A percentile compares a stretch with the other conserved stretches of the same genome.
phyloP scores from a whole-genome alignment of 1,140 invertebrate species.

The Lysiphlebus fabarum region DNA sequence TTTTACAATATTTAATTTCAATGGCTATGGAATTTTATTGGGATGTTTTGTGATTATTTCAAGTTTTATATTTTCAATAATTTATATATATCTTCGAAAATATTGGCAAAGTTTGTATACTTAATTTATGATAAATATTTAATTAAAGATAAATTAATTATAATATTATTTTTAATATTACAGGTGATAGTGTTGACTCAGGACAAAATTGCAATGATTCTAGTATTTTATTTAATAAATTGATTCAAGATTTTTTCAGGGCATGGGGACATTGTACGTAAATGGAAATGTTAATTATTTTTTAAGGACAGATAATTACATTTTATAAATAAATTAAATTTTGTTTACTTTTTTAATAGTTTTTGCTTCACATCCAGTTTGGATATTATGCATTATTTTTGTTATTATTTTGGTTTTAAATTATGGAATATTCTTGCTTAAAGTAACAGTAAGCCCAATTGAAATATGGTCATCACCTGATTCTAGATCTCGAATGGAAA shows the following conservation, averaged over 20 bases:
- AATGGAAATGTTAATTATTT: not conserved
- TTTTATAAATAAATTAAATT: slow-evolving; percentile 3
- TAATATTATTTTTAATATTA: slow-evolving; percentile 18
- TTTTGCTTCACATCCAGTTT: slow-evolving; percentile 63
- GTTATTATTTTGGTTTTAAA: slow-evolving; percentile 60
- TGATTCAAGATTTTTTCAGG: slow-evolving; percentile 56
- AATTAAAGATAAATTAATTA: too few species aligned
- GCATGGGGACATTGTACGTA: slow-evolving; percentile 53
- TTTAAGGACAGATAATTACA: slow-evolving; percentile 5
- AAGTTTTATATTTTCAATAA: too few species aligned
- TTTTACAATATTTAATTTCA: slow-evolving; percentile 31
- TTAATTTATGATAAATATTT: too few species aligned
- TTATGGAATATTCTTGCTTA: slow-evolving; percentile 64
- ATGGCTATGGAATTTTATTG: slow-evolving; percentile 31
- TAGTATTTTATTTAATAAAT: slow-evolving; percentile 41
- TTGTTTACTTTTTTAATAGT: slow-evolving; percentile 41
- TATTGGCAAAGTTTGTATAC: too few species aligned
- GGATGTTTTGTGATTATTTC: not conserved
- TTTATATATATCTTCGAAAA: too few species aligned
- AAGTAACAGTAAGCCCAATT: slow-evolving; percentile 80
- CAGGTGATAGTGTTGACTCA: slow-evolving; percentile 32
- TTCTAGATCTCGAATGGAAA: slow-evolving; percentile 73
- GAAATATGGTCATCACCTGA: slow-evolving; percentile 82
- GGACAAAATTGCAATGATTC: not conserved
- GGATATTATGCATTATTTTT: slow-evolving; percentile 61